Percentiles rank a stretch among this genome's conserved stretches.
These are phyloP conservation scores for Phalera bucephala DNA, from an alignment of 2,888 invertebrate genomes.

Conservation along the genomic window DNA sequence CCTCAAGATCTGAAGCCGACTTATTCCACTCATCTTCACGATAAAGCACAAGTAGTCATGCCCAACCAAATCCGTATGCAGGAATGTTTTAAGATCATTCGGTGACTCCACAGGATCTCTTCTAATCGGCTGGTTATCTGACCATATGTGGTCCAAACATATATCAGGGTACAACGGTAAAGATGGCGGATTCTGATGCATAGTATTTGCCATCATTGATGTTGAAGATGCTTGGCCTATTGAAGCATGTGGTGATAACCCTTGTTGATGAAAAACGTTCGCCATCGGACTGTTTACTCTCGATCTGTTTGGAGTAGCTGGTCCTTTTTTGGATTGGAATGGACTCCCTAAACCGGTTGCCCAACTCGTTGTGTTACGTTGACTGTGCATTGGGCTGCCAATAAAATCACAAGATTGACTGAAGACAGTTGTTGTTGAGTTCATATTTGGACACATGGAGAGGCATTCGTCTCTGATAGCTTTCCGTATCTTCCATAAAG, in stretches of 20 bases:
- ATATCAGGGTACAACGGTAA: constrained; percentile 92
- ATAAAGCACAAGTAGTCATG: constrained; percentile 93
- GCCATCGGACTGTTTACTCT: constrained; percentile 74
- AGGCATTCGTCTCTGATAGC: constrained; percentile 88
- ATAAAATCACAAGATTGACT: constrained; percentile 72
- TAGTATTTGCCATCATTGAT: constrained; percentile 73
- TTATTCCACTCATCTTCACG: constrained; percentile 66
- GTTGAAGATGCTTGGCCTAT: constrained; percentile 71
- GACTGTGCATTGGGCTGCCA: constrained; percentile 67
- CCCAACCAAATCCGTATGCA: constrained; percentile 93
- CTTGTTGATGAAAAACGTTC: constrained; percentile 71
- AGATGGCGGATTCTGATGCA: constrained; percentile 76
- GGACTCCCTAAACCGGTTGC: constrained; percentile 65
- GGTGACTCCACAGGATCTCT: constrained; percentile 61
- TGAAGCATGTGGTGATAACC: constrained; percentile 71
- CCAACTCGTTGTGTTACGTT: constrained; percentile 62
- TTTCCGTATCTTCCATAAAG: constrained; percentile 91
- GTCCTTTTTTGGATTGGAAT: constrained; percentile 57
- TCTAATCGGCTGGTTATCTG: constrained; percentile 83
- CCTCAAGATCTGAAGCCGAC: constrained; percentile 86
- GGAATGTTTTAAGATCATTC: constrained; percentile 86
- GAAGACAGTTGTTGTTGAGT: constrained; percentile 62
- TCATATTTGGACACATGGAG: constrained; percentile 80
- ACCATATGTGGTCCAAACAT: constrained; percentile 95
- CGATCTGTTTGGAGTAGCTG: constrained; percentile 59